A percentile compares a stretch with the other conserved stretches of the same genome.
phyloP scores from a whole-genome alignment of 2,888 invertebrate genomes.

The Pristionchus fissidentatus region DNA sequence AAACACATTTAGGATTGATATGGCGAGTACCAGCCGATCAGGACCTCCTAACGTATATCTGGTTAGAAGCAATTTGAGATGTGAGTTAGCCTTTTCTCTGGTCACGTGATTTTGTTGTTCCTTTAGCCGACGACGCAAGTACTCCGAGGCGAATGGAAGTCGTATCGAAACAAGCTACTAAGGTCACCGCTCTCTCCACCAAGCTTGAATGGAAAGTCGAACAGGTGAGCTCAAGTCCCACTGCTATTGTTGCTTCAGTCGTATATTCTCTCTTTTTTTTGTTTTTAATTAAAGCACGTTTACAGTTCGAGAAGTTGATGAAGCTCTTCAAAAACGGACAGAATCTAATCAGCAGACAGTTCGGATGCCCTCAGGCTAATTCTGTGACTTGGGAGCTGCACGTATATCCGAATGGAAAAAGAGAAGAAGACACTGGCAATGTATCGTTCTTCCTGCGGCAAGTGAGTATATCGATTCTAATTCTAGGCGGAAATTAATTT shows the following conservation, averaged over 20 bases:
- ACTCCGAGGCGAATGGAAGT: slow-evolving; percentile 62
- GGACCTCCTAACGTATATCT: background rate
- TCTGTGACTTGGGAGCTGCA: slow-evolving; percentile 74
- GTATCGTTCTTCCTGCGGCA: slow-evolving; percentile 73
- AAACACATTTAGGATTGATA: no score
- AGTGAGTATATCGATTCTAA: slow-evolving; percentile 49
- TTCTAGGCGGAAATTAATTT: background rate
- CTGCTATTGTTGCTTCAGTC: background rate
- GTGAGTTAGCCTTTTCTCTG: background rate
- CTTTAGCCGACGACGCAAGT: slow-evolving; percentile 57
- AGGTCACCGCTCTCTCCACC: slow-evolving; percentile 69
- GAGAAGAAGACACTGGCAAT: slow-evolving; percentile 71
- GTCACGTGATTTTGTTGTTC: slow-evolving; percentile 5
- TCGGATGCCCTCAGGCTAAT: slow-evolving; percentile 67
- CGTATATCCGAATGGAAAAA: slow-evolving; percentile 74
- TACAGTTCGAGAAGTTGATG: slow-evolving; percentile 72
- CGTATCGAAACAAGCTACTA: slow-evolving; percentile 67
- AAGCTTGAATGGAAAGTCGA: slow-evolving; percentile 73
- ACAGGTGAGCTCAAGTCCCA: slow-evolving; percentile 53
- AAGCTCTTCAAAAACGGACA: slow-evolving; percentile 71
- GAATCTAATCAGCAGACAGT: slow-evolving; percentile 68
- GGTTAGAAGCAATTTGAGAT: slow-evolving; percentile 37
- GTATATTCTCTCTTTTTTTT: background rate
- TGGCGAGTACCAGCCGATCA: slow-evolving; percentile 44
- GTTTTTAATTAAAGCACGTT: background rate